A percentile compares a stretch with the other conserved stretches of the same genome.
phyloP scores from a whole-genome alignment of 2,888 invertebrate genomes.

The Agapostemon virescens region DNA sequence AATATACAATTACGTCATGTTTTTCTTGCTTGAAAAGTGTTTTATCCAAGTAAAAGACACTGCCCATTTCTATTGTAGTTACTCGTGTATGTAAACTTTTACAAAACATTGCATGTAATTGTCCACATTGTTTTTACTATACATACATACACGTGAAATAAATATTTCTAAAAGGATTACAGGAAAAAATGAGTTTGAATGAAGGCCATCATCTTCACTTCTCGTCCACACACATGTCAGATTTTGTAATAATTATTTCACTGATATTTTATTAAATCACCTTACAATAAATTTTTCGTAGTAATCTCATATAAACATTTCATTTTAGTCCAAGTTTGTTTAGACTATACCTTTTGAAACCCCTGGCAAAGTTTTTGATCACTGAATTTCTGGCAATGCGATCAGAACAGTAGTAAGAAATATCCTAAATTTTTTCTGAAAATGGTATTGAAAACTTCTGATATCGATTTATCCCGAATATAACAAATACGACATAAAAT shows the following conservation, averaged over 20 bases:
- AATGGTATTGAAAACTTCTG: slow-evolving; percentile 25
- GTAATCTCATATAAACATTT: slow-evolving; percentile 20
- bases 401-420: slow-evolving; percentile 27
- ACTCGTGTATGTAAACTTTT: not conserved
- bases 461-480: slow-evolving; percentile 16
- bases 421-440: slow-evolving; percentile 15
- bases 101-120: not conserved
- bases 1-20: not conserved
- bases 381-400: slow-evolving; percentile 27
- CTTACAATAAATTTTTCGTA: slow-evolving; percentile 20
- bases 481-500: slow-evolving; percentile 40
- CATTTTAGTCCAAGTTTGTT: slow-evolving; percentile 3
- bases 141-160: too few species aligned
- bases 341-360: slow-evolving; percentile 21
- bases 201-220: not conserved
- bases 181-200: not conserved
- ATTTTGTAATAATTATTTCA: slow-evolving; percentile 19
- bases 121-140: not conserved
- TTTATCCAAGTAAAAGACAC: not conserved
- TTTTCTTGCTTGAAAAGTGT: not conserved
- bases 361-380: slow-evolving; percentile 27
- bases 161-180: not conserved
- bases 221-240: not conserved
- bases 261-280: slow-evolving; percentile 19
- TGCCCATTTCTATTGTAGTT: not conserved